Base-by-base conservation (phyloP, 2,797 vertebrate species). In the Orientallactaga sibirica region DNA sequence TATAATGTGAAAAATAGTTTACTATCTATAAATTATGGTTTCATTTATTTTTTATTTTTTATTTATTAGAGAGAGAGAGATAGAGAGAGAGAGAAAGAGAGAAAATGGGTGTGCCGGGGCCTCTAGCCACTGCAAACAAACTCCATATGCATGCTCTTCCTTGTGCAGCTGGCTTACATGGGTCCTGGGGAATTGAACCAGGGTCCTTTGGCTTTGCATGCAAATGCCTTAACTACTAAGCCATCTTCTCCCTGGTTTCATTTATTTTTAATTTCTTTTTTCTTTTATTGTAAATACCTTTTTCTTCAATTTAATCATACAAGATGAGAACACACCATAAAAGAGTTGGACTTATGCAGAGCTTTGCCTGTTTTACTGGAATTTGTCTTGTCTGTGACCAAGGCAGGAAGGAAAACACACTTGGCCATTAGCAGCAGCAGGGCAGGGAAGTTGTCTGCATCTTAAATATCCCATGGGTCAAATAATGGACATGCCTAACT, bases 1-100 rank as follows among this genome's bases (percentile, higher is more conserved):
- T 83, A 75, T 19, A 71, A 85, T 91, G 37, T 48, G 48, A 87
- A 61, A 93, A 89, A 82, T 58, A 84, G 88, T 9, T 89, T 41
- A n/a, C 25, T 62, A 4, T 84, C 52, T 10, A 41, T 86, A 68
- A 58, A 9, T 74, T 80, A 5, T 18, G 70, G 16, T 52, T 74
- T 48, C 6, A 48, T 74, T 92, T 66, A 61, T 75, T 81, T 89
- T 87, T 27, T 67, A 76, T 77, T 61, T 79, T 52, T 7, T 37
- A 15, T 18, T 92, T 58, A 37, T 37, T 37, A 37, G 33, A 37
- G 33, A 37, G 33, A 37, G 33, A 37, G 33, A 37, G 33, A 37
- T 2, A 37, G 2, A 37, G 33, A 37, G 33, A 37, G 33, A 37
- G 33, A 37, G 33, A n/a, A n/a, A 37, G 33, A 37, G 2, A 37